Base-by-base conservation (phyloP, 2,797 vertebrate species). In the Muraenolepis orangiensis region DNA sequence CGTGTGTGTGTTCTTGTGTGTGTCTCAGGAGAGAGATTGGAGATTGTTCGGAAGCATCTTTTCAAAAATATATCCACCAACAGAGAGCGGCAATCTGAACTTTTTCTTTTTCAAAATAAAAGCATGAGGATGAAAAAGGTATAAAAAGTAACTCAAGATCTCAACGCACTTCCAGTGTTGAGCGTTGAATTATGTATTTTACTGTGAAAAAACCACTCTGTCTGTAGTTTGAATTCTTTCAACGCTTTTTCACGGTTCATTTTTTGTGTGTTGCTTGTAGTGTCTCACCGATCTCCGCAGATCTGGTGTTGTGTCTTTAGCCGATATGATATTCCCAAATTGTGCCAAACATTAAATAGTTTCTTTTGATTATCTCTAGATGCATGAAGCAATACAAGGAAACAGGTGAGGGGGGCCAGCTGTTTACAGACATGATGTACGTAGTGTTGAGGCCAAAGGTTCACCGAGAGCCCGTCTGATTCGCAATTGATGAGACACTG, bases 301-400 rank as follows among this genome's bases (percentile, higher is more conserved):
- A 86, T 84, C 84, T 85, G 87, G 82, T 88, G 89, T 89, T 91
- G n/a, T 87, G 74, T 89, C 80, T 86, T 80, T 82, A 64, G 57
- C n/a, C 71, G 81, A 76, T 84, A 66, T 88, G 26, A 83, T 85
- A 79, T 84, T 87, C 88, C 84, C 82, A 85, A 87, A 85, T 81
- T 87, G 91, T 93, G 90, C 90, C 90, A 94, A 93, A 89, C 84
- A 78, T 85, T n/a, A n/a, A 83, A 76, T 72, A 81, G 69, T 42
- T 75, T 77, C 71, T 84, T 83, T 1, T 29, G 31, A 67, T 87
- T 90, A 80, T 82, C n/a, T 82, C n/a, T 68, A 89, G 81, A 81
- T 93, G 93, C 93, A 94, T 93, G 93, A 91, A 89, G 87, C 84
- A 87, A 90, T 90, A 90, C 78, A 81, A 82, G 72, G 74, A 85